A percentile compares a stretch with the other conserved stretches of the same genome.
Conservation (phyloP, 1,140 invertebrate species). For the Lineus longissimus region DNA sequence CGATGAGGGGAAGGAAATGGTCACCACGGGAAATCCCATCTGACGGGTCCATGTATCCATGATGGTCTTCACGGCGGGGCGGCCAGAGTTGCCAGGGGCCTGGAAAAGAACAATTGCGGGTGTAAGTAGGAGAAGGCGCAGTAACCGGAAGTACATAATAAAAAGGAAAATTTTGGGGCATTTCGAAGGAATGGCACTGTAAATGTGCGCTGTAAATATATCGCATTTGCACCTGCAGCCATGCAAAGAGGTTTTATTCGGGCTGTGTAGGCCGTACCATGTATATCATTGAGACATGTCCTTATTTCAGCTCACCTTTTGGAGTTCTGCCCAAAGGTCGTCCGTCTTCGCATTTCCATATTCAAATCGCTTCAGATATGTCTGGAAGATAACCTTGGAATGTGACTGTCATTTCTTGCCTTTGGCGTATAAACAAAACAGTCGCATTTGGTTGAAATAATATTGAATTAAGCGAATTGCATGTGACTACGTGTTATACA, state of each 20-base stretch:
- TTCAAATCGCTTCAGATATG: constrained; percentile 39
- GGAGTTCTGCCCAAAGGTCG: constrained; percentile 56
- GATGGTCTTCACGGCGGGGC: constrained; percentile 39
- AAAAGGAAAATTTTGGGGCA: neutral
- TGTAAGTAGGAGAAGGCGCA: too few relatives aligned
- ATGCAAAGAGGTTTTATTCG: too few relatives aligned
- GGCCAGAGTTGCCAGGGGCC: constrained; percentile 19
- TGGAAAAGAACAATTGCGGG: too few relatives aligned
- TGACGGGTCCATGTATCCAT: constrained; percentile 53
- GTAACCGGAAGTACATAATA: neutral
- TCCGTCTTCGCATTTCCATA: constrained; percentile 47
- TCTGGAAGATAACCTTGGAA: constrained; percentile 15
- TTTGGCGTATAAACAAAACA: too few relatives aligned
- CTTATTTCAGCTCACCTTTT: too few relatives aligned
- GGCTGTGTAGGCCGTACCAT: too few relatives aligned
- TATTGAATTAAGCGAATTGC: too few relatives aligned
- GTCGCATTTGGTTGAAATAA: too few relatives aligned
- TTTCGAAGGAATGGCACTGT: neutral
- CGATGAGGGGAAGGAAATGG: constrained; percentile 21
- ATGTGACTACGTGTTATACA: too few relatives aligned
- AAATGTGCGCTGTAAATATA: too few relatives aligned
- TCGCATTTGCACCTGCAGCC: too few relatives aligned
- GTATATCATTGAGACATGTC: too few relatives aligned
- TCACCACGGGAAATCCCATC: constrained; percentile 47
- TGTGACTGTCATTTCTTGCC: neutral